These are phyloP conservation scores for Berghia stephanieae DNA, from an alignment of 1,140 invertebrate species.

Conservation along the genomic window DNA sequence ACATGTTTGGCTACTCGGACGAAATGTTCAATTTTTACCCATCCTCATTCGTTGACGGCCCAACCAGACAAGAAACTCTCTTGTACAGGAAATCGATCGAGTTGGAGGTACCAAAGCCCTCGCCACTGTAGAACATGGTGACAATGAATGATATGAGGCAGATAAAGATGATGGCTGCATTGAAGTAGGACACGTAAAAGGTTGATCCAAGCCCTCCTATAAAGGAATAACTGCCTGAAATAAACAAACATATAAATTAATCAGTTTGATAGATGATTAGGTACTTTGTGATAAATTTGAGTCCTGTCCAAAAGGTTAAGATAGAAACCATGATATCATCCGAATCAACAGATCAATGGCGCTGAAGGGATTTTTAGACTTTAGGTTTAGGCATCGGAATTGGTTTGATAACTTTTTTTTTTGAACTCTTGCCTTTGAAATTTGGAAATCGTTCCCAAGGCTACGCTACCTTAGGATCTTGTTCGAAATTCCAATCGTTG, in stretches of 20 bases:
- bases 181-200: conserved; percentile 68
- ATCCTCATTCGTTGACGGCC: conserved; percentile 55
- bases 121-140: conserved; percentile 35
- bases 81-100: conserved; percentile 48
- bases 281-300: no score
- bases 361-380: not conserved
- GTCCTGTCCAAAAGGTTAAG: no score
- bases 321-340: no score
- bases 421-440: no score
- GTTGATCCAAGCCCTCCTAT: conserved; percentile 66
- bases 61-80: conserved; percentile 47
- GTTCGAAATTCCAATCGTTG: no score
- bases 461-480: no score
- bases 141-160: conserved; percentile 50
- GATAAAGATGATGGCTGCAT: conserved; percentile 61
- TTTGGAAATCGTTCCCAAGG: no score
- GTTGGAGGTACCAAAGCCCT: conserved; percentile 33
- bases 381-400: not conserved
- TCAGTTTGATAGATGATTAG: no score
- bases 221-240: conserved; percentile 62
- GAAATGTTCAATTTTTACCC: not conserved
- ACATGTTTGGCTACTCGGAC: not conserved
- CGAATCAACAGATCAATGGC: not conserved
- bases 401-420: no score
- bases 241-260: no score